Percentiles rank a stretch among this genome's conserved stretches.
These are phyloP conservation scores for Camponotus fellah DNA, from an alignment of 2,888 invertebrate genomes.

Conservation along the genomic window DNA sequence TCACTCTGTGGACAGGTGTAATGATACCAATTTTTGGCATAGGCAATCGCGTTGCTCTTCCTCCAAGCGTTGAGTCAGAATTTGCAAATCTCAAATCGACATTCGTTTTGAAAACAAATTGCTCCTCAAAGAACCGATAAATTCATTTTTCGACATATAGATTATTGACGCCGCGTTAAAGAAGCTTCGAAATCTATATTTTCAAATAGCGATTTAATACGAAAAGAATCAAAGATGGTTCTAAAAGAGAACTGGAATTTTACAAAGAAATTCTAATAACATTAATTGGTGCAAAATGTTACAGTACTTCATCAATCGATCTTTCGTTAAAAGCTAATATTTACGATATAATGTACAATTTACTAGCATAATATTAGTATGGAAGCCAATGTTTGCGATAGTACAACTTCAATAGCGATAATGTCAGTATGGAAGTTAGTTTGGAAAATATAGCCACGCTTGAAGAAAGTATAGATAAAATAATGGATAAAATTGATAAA, in stretches of 20 bases:
- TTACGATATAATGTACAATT: not conserved
- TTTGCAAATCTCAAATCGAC: not conserved
- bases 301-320: not conserved
- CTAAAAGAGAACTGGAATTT: no score
- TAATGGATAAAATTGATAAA: no score
- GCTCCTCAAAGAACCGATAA: constrained; percentile 6
- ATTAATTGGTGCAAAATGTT: not conserved
- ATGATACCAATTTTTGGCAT: not conserved
- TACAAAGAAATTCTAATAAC: no score
- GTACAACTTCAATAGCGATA: no score
- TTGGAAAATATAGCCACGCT: not conserved
- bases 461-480: not conserved
- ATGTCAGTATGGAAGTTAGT: not conserved
- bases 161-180: constrained; percentile 8
- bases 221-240: not conserved
- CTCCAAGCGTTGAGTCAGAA: constrained; percentile 7
- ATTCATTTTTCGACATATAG: constrained; percentile 1
- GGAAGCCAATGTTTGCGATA: no score
- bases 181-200: not conserved
- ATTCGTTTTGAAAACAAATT: not conserved
- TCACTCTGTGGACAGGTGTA: constrained; percentile 3
- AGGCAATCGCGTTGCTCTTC: not conserved
- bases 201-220: not conserved
- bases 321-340: not conserved
- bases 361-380: not conserved